Evolutionary conservation across 2,797 vertebrate genomes (phyloP).

Genomic region (Emys orbicularis): DNA sequence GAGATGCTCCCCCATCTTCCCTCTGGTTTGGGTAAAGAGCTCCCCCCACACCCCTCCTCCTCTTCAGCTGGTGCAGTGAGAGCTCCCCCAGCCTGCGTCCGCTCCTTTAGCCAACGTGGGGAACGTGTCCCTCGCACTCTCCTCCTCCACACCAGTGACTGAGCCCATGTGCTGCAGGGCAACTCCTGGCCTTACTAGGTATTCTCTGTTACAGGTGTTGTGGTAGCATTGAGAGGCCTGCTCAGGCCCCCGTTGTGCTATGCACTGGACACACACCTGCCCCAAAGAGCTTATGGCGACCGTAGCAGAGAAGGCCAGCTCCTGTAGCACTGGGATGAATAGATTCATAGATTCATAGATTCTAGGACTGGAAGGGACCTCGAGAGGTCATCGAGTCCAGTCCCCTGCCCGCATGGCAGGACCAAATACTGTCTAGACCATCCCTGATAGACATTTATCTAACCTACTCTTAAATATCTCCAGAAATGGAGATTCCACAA

Average conservation of each 20-base stretch:
- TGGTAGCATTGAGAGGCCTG: not conserved
- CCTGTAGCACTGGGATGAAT: not conserved
- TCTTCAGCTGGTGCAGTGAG: not conserved
- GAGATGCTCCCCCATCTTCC: not conserved
- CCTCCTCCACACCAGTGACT: not conserved
- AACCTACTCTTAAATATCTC: too few relatives aligned
- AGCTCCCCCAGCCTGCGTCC: not conserved
- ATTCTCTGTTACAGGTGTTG: too few relatives aligned
- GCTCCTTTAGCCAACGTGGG: not conserved
- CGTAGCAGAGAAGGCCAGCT: not conserved
- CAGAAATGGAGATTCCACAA: too few relatives aligned
- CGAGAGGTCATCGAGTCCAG: too few relatives aligned
- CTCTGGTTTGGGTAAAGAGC: not conserved
- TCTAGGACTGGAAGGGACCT: too few relatives aligned
- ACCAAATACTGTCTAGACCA: too few relatives aligned
- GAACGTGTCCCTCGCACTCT: not conserved
- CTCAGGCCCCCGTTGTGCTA: not conserved
- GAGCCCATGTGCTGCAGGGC: not conserved
- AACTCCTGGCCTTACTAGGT: too few relatives aligned
- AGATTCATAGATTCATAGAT: too few relatives aligned
- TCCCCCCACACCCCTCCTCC: not conserved
- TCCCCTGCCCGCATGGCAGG: too few relatives aligned
- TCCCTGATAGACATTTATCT: too few relatives aligned
- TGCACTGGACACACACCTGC: not conserved
- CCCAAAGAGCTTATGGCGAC: not conserved